Percentiles rank a stretch among this genome's conserved stretches.
Conservation (phyloP, 2,113 vertebrate genomes). For the Odontesthes bonariensis region DNA sequence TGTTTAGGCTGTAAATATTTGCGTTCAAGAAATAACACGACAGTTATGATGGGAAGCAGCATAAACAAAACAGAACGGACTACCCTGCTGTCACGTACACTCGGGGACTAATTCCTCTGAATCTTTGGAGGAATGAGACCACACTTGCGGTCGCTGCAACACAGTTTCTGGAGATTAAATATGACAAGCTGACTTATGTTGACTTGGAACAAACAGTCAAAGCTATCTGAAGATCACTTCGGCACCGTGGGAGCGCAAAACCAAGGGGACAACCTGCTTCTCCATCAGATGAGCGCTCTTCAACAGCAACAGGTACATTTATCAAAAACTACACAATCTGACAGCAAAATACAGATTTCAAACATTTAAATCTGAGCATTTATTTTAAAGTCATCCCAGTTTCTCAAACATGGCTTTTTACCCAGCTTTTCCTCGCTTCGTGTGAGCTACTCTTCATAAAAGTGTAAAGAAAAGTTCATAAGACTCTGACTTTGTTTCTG, state of each 20-base stretch:
- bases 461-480: background rate
- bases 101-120: background rate
- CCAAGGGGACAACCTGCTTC: background rate
- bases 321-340: slow-evolving; percentile 50
- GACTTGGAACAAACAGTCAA: slow-evolving; percentile 20
- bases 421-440: background rate
- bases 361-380: slow-evolving; percentile 29
- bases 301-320: slow-evolving; percentile 19
- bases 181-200: slow-evolving; percentile 6
- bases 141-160: background rate
- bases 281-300: background rate
- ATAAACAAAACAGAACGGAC: too few relatives aligned
- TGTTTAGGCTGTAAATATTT: background rate
- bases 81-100: too few relatives aligned
- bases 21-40: too few relatives aligned
- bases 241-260: slow-evolving; percentile 3
- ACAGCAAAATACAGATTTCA: slow-evolving; percentile 45
- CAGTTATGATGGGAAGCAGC: too few relatives aligned
- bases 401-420: slow-evolving; percentile 49
- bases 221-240: slow-evolving; percentile 13
- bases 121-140: background rate
- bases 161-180: background rate
- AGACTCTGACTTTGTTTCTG: background rate
- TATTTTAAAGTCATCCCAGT: slow-evolving; percentile 19
- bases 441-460: background rate